Evolutionary conservation across 2,113 vertebrate species (phyloP), one percentile per base, ranked within the genome.

Genomic region (Gallinago paraguaiae): DNA sequence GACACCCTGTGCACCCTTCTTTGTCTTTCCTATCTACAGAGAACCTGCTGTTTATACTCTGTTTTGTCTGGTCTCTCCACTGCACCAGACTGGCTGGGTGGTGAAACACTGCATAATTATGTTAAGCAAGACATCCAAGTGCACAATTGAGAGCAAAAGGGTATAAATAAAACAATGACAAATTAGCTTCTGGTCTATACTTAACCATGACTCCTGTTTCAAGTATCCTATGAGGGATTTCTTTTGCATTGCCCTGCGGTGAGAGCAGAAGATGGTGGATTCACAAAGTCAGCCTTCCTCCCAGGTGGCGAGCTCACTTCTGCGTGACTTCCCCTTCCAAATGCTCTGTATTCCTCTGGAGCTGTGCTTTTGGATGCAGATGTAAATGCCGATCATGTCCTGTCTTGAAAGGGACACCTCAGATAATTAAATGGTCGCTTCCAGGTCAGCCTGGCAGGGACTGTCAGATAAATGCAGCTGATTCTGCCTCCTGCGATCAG

Each of bases 121-220:
- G 64, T 92, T 74, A 88, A 70, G 86, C 80, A 67, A 90, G 80
- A 45, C 57, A 82, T 79, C 43, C 77, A 89, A 84, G 43, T n/a
- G 39, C 46, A 89, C 75, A 74, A 78, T 9, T 18, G 65, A 64
- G 69, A 91, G 48, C 20, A 86, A 93, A 95, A 68, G 60, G 11
- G 70, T 91, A 78, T 60, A 94, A 92, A 91, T 86, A 92, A 94
- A 89, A 76, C 64, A 90, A 78, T 64, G 81, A 84, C 65, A 75
- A 84, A 78, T 60, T 79, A 0, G 0, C 8, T 95, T 88, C 51
- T 68, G 69, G 43, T 51, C 81, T 84, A 75, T 48, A 67, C 35
- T 88, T 94, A 91, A 81, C 56, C 17, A 27, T 78, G 33, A 83
- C 27, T 86, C 65, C 61, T 37, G 35, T 91, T 96, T 31, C 35